Base-by-base conservation (phyloP, 1,140 invertebrate species). In the Drosophila kanapiae region DNA sequence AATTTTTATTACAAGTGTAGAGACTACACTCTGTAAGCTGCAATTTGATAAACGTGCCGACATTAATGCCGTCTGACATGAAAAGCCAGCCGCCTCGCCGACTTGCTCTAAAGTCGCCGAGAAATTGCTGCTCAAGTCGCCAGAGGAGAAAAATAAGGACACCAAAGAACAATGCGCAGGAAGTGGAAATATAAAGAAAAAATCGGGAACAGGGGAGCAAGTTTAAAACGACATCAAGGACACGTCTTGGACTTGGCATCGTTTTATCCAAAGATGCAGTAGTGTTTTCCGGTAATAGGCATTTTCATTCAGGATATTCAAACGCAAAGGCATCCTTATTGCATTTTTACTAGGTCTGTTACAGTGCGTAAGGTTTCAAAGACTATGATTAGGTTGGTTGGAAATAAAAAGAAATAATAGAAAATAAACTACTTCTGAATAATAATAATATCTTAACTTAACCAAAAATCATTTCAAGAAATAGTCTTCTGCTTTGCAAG, bases 11-110 rank as follows among this genome's bases (percentile, higher is more conserved):
- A 14, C 13, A 2, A 54, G 51, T 54, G 51, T 54, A 38, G 18
- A 54, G 7, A 10, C 16, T 35, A 58, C 42, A 38, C 51, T 33
- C 43, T 27, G 62, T 75, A 78, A 76, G 70, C 75, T 79, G 83
- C 79, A 87, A 82, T 87, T 87, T 86, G 75, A 82, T 86, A 87
- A 86, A 82, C 82, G 82, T 86, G 82, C 79, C 69, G 51, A 59
- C 82, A 86, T 86, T 85, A 85, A 86, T 86, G 82, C 65, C 42
- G 82, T 59, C 67, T 85, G 61, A 70, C 76, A 83, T 69, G 75
- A 78, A 75, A 78, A 85, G 78, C 75, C 49, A 62, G 59, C 76
- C 49, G 72, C 62, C 38, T 72, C 38, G 59, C 56, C 42, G 61
- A 48, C 53, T 23, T 59, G 31, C 9, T 38, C 37, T 70, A 14